Conservation (phyloP, 2,797 vertebrate species). For the Melopsittacus undulatus region DNA sequence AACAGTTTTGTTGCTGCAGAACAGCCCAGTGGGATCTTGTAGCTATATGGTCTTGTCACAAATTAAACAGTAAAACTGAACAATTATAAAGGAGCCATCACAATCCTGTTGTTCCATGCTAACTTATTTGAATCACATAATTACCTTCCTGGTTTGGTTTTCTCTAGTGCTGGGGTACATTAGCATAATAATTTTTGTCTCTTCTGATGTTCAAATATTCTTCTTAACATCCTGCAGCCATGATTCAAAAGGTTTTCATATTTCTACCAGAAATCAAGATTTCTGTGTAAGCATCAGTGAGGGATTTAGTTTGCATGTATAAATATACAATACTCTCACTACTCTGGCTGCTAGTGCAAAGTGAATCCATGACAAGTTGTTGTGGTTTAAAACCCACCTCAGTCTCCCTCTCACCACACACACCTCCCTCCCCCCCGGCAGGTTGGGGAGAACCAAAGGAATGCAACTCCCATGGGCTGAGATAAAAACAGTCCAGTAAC, state of each 20-base stretch:
- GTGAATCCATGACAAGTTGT: background rate
- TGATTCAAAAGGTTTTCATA: constrained; percentile 16
- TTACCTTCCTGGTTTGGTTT: background rate
- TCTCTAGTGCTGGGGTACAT: background rate
- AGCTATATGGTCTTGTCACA: background rate
- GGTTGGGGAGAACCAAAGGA: too few species aligned
- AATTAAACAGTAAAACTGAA: background rate
- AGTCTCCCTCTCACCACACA: too few species aligned
- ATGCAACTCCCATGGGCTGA: too few species aligned
- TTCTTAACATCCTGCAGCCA: constrained; percentile 17
- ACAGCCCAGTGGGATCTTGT: background rate
- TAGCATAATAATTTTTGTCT: background rate
- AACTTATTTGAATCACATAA: background rate
- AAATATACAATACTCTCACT: background rate
- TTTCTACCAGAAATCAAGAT: constrained; percentile 9
- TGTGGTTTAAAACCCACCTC: too few species aligned
- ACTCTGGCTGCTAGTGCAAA: background rate
- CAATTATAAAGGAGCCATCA: background rate
- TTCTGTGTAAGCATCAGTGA: constrained; percentile 6
- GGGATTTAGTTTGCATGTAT: constrained; percentile 13
- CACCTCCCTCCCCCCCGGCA: too few species aligned
- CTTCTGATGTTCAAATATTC: constrained; percentile 16
- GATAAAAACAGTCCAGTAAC: too few species aligned
- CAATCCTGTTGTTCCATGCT: background rate
- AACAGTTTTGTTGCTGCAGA: background rate